Base-by-base conservation (phyloP, 92 coral and sea anemone species). In the Virgularia gustaviana region DNA sequence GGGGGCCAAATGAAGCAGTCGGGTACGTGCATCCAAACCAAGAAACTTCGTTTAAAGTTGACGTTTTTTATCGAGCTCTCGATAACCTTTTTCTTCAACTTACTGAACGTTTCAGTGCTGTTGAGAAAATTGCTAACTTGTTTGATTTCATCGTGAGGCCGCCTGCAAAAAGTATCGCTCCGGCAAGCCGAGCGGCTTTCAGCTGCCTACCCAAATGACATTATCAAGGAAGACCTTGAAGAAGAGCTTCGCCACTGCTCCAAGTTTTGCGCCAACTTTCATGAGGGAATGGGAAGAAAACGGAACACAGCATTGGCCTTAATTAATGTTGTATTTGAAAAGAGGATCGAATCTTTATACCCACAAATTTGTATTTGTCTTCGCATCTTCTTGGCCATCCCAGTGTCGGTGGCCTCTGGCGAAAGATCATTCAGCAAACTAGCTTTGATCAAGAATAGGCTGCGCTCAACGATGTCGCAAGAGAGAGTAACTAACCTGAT, bases 71-170 rank as follows among this genome's bases (percentile, higher is more conserved):
- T 41, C 53, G 39, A 18, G 29, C 54, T 24, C 43, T 64, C 1
- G 71, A 64, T 23, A 64, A 3, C 19, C 34, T 64, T 20, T 20
- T 64, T 41, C 23, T 52, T 43, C 34, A 64, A 43, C 20, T 64
- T n/a, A 28, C 53, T 8, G n/a, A 20, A 12, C 39, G 54, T 23
- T 64, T 37, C 29, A 34, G 43, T 39, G 43, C 34, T 39, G 43
- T 16, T 27, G 55, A 41, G 43, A 31, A 64, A 23, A 7, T 37
- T 19, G 43, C 39, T 33, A 22, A 19, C 52, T 39, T 64, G 71
- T 64, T 64, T 64, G 39, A 7, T 55, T 64, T 64, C 54, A 33
- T 64, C 12, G 39, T 49, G 70, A 63, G 39, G 20, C 52, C 70
- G 6, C 6, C 55, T 47, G 18, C 55, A 47, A 47, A 47, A 19